phyloP scores from a whole-genome alignment of 2,797 vertebrate genomes.

The Columba guinea region DNA sequence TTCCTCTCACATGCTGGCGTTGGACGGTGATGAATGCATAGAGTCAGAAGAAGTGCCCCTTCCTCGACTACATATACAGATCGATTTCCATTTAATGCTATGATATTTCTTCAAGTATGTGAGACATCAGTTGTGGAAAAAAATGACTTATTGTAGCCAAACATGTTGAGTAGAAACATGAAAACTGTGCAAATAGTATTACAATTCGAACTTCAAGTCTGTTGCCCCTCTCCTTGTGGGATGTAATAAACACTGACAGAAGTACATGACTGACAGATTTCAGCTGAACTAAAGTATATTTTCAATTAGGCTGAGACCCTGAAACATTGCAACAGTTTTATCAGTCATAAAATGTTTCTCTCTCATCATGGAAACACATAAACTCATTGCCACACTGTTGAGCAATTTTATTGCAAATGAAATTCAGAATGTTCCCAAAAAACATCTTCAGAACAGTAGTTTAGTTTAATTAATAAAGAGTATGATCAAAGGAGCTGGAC shows the following conservation, averaged over 20 bases:
- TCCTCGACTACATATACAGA: not conserved
- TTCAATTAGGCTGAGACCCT: not conserved
- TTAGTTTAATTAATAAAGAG: not conserved
- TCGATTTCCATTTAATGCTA: not conserved
- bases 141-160: not conserved
- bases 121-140: not conserved
- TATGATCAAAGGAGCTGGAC: not conserved
- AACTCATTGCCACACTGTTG: not conserved
- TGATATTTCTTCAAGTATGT: not conserved
- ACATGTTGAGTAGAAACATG: not conserved
- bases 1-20: not conserved
- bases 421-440: not conserved
- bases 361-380: not conserved
- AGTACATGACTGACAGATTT: not conserved
- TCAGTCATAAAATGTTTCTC: not conserved
- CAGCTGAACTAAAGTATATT: not conserved
- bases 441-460: not conserved
- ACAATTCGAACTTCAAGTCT: not conserved
- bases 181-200: not conserved
- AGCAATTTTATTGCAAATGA: not conserved
- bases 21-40: not conserved
- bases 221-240: not conserved
- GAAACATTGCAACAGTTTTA: not conserved
- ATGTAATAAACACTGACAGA: not conserved
- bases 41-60: not conserved